A percentile compares a stretch with the other conserved stretches of the same genome.
Conservation (phyloP, 1,140 invertebrate species). For the Euura saliciscinereae region DNA sequence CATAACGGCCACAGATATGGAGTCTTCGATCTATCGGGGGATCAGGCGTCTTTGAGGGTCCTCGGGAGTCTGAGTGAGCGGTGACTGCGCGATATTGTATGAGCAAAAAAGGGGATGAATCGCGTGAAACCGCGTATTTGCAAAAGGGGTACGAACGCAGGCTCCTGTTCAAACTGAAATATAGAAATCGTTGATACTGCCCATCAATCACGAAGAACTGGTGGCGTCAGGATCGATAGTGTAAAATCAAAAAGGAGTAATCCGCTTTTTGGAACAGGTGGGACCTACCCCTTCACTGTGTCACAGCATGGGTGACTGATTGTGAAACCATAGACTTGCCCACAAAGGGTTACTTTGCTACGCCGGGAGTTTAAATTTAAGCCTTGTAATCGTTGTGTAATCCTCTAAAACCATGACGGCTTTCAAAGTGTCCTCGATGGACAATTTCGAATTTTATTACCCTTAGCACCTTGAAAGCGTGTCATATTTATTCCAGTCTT, state of each 20-base stretch:
- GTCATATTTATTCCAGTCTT: too few species aligned
- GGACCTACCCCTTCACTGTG: constrained; percentile 51
- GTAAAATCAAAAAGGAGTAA: constrained; percentile 36
- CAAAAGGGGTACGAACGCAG: background rate
- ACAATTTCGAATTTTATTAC: constrained; percentile 1
- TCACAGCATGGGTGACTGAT: constrained; percentile 62
- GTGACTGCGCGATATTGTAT: background rate
- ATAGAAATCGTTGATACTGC: background rate
- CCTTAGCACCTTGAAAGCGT: background rate
- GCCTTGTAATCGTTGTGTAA: constrained; percentile 61
- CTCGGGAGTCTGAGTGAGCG: background rate
- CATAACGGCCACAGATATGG: too few species aligned
- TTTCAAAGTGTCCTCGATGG: constrained; percentile 30
- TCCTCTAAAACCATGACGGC: constrained; percentile 57
- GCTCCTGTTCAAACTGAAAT: background rate
- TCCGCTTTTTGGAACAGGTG: constrained; percentile 55
- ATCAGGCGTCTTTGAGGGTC: background rate
- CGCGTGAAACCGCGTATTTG: constrained; percentile 5
- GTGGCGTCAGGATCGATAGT: constrained; percentile 6
- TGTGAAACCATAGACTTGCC: constrained; percentile 61
- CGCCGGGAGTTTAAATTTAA: constrained; percentile 54
- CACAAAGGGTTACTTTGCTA: constrained; percentile 45
- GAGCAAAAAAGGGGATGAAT: background rate
- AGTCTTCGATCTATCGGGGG: background rate
- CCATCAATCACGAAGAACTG: background rate